Conservation (phyloP, 2,888 invertebrate species). For the Nomada flava region DNA sequence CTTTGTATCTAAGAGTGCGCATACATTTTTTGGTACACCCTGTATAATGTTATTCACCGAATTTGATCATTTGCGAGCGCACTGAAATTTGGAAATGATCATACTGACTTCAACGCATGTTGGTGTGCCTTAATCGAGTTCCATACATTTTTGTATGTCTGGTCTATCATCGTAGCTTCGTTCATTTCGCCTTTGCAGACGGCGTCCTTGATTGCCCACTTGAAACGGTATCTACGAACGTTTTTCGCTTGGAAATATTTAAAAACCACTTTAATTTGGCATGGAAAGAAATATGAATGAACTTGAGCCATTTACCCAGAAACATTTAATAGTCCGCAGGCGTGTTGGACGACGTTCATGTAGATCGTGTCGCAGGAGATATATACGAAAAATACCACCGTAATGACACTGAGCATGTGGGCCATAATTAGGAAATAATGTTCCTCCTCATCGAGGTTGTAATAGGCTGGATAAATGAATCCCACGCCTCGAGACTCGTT, state of each 20-base stretch:
- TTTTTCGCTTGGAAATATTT: not conserved
- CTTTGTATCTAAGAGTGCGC: too few relatives aligned
- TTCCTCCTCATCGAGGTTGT: constrained; percentile 8
- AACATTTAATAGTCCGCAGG: constrained; percentile 13
- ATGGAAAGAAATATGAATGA: not conserved
- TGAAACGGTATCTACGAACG: constrained; percentile 13
- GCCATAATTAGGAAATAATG: constrained; percentile 9
- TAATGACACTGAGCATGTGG: not conserved
- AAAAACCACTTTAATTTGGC: not conserved
- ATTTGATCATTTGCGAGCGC: too few relatives aligned
- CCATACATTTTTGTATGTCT: not conserved
- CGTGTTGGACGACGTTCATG: constrained; percentile 23
- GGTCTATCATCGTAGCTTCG: not conserved
- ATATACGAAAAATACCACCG: not conserved
- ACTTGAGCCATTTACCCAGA: not conserved
- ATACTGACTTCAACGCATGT: not conserved
- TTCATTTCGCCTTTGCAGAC: too few relatives aligned
- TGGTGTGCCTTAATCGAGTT: not conserved
- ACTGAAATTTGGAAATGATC: too few relatives aligned
- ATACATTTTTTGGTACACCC: too few relatives aligned
- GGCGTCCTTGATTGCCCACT: not conserved
- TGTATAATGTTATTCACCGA: too few relatives aligned
- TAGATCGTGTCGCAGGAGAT: constrained; percentile 18
- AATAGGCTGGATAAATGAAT: constrained; percentile 10
- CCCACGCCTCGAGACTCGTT: constrained; percentile 9